A percentile compares a stretch with the other conserved stretches of the same genome.
These are phyloP conservation scores for Hemitrygon akajei DNA, from an alignment of 2,797 vertebrate species.

Conservation along the genomic window DNA sequence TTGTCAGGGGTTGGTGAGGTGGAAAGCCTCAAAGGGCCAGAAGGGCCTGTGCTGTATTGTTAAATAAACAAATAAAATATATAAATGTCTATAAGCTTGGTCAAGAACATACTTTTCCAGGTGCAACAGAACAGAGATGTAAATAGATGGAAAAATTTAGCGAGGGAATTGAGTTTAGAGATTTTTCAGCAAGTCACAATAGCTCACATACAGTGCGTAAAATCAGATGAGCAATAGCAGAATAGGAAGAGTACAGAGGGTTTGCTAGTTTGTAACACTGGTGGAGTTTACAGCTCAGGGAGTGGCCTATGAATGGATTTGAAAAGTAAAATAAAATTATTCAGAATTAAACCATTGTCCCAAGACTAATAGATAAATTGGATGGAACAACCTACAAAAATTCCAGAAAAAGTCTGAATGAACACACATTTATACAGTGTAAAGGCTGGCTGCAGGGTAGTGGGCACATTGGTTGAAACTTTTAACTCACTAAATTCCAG, in stretches of 20 bases:
- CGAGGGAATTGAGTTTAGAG: background rate
- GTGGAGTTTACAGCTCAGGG: background rate
- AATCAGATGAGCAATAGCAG: background rate
- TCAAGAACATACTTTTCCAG: too few species aligned
- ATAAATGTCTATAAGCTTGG: too few species aligned
- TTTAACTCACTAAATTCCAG: too few species aligned
- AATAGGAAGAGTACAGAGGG: background rate
- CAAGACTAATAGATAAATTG: background rate
- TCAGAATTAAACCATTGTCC: background rate
- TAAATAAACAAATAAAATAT: too few species aligned
- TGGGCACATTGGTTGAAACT: too few species aligned
- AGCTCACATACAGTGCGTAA: background rate
- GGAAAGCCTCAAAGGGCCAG: too few species aligned
- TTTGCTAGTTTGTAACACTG: too few species aligned
- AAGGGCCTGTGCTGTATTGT: too few species aligned
- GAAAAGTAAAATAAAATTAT: background rate
- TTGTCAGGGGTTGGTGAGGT: too few species aligned
- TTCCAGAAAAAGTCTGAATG: background rate
- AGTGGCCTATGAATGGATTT: background rate
- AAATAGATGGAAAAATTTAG: too few species aligned
- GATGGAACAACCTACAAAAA: background rate
- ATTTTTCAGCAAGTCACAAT: background rate
- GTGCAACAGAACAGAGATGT: background rate
- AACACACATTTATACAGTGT: background rate
- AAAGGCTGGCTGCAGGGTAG: background rate